These are phyloP conservation scores for Phytoseiulus persimilis DNA, from an alignment of 2,888 invertebrate species.

Conservation along the genomic window DNA sequence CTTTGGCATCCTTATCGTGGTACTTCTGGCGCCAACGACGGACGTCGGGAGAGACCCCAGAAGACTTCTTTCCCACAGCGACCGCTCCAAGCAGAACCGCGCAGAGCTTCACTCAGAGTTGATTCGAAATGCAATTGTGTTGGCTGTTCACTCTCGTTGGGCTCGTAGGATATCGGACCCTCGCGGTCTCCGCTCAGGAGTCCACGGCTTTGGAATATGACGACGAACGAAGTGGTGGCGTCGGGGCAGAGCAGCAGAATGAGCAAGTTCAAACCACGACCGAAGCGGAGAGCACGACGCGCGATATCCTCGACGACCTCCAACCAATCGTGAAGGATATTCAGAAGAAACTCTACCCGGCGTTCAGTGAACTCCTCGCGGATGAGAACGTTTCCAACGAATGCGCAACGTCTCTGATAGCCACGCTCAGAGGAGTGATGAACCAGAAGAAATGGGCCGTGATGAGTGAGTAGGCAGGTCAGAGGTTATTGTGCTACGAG, in stretches of 20 bases:
- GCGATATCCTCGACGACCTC: conserved; percentile 6
- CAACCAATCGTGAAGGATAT: conserved; percentile 8
- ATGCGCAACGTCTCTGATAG: neutral
- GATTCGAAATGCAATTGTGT: neutral
- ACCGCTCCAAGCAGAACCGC: neutral
- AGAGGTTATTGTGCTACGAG: no score
- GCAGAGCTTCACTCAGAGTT: neutral
- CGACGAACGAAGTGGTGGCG: neutral
- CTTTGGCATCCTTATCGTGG: neutral
- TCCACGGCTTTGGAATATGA: neutral
- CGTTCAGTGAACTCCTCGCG: conserved; percentile 7
- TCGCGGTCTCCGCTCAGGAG: neutral
- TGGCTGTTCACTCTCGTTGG: neutral
- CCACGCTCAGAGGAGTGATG: neutral
- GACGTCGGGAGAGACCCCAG: neutral
- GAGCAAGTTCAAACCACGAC: neutral
- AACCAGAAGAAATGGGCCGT: conserved; percentile 34
- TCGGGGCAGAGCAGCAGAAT: neutral
- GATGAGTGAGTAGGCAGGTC: neutral
- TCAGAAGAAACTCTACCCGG: neutral
- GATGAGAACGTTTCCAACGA: conserved; percentile 12
- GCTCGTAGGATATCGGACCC: neutral
- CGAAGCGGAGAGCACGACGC: neutral
- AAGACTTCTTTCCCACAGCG: neutral
- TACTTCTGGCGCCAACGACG: neutral